Conservation (phyloP, 2,113 vertebrate genomes). For the Lepidothrix coronata region DNA sequence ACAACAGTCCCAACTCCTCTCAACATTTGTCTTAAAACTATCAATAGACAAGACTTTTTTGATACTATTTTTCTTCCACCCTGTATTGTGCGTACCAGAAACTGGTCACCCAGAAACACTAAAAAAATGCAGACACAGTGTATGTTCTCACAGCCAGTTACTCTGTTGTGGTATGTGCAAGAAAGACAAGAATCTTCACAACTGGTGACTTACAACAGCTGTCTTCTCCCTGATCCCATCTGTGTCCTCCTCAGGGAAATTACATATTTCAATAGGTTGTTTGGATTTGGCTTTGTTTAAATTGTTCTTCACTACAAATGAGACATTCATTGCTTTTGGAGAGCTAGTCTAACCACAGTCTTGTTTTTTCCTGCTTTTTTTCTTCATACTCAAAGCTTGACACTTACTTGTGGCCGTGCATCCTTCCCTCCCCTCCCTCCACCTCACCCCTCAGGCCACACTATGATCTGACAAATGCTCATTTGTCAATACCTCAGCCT, state of each 20-base stretch:
- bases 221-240: neutral
- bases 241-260: neutral
- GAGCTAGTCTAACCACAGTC: neutral
- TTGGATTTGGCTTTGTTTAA: neutral
- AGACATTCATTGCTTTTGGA: neutral
- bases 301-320: neutral
- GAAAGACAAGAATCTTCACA: neutral
- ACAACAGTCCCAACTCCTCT: neutral
- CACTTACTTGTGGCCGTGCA: neutral
- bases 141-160: neutral
- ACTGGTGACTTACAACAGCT: neutral
- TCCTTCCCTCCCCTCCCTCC: too few species aligned
- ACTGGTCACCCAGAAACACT: fast-evolving
- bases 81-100: neutral
- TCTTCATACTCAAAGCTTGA: neutral
- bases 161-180: neutral
- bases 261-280: neutral
- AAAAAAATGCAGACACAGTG: neutral
- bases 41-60: neutral
- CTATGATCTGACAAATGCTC: neutral
- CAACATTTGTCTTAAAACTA: neutral
- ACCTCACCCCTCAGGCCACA: too few species aligned
- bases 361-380: neutral
- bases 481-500: fast-evolving
- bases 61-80: neutral